phyloP scores from a whole-genome alignment of 2,113 vertebrate genomes.

The Girardinichthys multiradiatus region DNA sequence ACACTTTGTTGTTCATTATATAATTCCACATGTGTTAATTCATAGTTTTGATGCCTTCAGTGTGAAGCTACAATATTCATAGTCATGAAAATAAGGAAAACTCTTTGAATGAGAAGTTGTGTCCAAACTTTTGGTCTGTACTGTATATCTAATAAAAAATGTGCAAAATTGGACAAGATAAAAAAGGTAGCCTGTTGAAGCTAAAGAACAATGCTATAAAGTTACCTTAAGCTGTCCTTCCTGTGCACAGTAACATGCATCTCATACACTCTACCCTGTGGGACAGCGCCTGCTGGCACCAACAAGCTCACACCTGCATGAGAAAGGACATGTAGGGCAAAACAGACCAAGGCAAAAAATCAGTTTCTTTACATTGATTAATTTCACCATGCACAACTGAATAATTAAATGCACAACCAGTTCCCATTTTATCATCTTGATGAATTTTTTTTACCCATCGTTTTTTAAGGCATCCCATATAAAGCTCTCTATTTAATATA shows the following conservation, averaged over 20 bases:
- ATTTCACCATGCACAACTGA: conserved; percentile 33
- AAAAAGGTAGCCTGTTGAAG: not conserved
- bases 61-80: too few species aligned
- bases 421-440: conserved; percentile 42
- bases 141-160: too few species aligned
- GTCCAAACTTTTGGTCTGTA: too few species aligned
- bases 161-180: too few species aligned
- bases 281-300: conserved; percentile 95
- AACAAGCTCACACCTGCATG: conserved; percentile 93
- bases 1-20: too few species aligned
- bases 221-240: conserved; percentile 96
- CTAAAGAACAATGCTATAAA: conserved; percentile 25
- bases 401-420: conserved; percentile 43
- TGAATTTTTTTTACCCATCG: conserved; percentile 42
- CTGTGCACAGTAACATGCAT: conserved; percentile 99
- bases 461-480: conserved; percentile 29
- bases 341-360: conserved; percentile 28
- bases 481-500: conserved; percentile 38
- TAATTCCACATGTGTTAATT: too few species aligned
- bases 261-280: conserved; percentile 95
- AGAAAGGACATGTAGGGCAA: conserved; percentile 11
- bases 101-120: too few species aligned
- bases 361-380: conserved; percentile 23
- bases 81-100: too few species aligned
- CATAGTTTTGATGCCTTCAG: too few species aligned